These are phyloP conservation scores for Clistopyga incitator DNA, from an alignment of 2,888 invertebrate genomes.

Conservation along the genomic window DNA sequence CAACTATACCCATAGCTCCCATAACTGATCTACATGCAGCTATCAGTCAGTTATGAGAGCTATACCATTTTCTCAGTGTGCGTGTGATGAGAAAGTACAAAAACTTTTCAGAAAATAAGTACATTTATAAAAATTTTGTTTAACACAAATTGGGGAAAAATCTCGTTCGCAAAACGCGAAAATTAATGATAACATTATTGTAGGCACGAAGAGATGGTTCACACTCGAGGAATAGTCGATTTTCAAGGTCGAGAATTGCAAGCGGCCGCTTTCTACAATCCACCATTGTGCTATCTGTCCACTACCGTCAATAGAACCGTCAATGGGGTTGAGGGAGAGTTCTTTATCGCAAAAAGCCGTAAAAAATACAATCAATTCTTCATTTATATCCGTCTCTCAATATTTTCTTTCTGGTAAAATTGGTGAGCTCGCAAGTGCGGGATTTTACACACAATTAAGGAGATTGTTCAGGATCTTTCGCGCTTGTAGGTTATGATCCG, in stretches of 20 bases:
- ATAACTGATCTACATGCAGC: no score
- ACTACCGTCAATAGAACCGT: conserved; percentile 72
- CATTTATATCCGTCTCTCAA: no score
- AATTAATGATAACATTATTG: conserved; percentile 8
- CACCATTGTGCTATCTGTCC: conserved; percentile 76
- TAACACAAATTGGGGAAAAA: not conserved
- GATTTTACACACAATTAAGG: no score
- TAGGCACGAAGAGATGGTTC: conserved; percentile 70
- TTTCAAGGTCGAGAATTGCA: conserved; percentile 75
- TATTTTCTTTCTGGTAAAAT: no score
- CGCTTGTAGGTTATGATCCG: no score
- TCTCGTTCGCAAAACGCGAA: not conserved
- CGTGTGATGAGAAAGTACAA: not conserved
- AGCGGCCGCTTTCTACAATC: conserved; percentile 74
- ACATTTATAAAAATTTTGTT: not conserved
- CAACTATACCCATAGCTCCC: no score
- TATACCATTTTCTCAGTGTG: no score
- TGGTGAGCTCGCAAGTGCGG: no score
- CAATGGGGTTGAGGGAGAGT: conserved; percentile 70
- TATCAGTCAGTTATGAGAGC: no score
- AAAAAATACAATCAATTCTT: not conserved
- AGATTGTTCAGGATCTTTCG: no score
- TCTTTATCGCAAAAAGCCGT: conserved; percentile 71
- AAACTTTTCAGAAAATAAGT: no score
- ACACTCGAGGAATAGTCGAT: conserved; percentile 68